Percentiles rank a stretch among this genome's conserved stretches.
Conservation (phyloP, 2,888 invertebrate genomes). For the Dryocosmus kuriphilus region DNA sequence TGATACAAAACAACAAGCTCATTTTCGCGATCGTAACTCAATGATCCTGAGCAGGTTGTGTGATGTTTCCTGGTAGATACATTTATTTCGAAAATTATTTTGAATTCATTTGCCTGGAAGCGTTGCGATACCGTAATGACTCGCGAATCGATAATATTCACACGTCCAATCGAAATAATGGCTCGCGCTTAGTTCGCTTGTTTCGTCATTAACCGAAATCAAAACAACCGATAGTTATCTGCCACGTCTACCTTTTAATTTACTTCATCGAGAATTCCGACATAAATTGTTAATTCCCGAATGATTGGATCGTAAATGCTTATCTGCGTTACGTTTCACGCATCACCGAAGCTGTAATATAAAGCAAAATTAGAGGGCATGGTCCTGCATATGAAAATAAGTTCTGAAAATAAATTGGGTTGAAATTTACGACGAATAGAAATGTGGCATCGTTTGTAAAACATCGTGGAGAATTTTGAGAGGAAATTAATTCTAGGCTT, state of each 20-base stretch:
- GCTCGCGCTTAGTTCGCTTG: constrained; percentile 35
- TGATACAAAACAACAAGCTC: constrained; percentile 23
- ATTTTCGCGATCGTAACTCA: constrained; percentile 33
- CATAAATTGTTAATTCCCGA: constrained; percentile 23
- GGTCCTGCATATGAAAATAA: neutral
- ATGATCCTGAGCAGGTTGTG: constrained; percentile 23
- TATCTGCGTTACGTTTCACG: constrained; percentile 27
- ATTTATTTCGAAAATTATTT: constrained; percentile 39
- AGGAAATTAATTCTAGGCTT: constrained; percentile 30
- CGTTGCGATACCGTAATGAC: constrained; percentile 28
- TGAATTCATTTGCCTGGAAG: constrained; percentile 31
- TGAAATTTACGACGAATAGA: neutral
- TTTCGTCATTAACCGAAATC: constrained; percentile 24
- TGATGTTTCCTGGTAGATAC: neutral
- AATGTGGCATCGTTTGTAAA: neutral
- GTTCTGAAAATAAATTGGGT: neutral
- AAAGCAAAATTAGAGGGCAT: constrained; percentile 14
- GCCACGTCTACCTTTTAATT: constrained; percentile 25
- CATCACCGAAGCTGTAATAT: neutral
- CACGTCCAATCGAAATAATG: constrained; percentile 27
- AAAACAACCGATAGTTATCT: constrained; percentile 33
- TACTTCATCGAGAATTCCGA: constrained; percentile 17
- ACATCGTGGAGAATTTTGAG: neutral
- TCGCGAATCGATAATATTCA: constrained; percentile 21
- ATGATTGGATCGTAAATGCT: constrained; percentile 31